Conservation (phyloP, 2,888 invertebrate species). For the Megamerina dolium region DNA sequence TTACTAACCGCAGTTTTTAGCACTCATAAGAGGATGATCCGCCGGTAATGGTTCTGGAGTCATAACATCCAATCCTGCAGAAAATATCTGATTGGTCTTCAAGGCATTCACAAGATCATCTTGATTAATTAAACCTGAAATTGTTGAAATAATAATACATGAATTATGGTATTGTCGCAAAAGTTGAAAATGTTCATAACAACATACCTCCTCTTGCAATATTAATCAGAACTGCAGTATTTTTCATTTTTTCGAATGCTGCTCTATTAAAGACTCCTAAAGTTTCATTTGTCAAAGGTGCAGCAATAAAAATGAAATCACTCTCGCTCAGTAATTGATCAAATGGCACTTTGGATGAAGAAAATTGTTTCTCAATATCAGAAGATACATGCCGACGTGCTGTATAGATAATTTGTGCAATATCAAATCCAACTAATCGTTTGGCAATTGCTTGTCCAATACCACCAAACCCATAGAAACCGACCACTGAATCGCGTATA, state of each 20-base stretch:
- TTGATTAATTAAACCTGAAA: slow-evolving; percentile 66
- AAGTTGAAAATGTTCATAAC: background rate
- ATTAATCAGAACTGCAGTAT: slow-evolving; percentile 65
- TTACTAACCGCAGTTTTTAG: slow-evolving; percentile 71
- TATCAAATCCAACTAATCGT: slow-evolving; percentile 67
- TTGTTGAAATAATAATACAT: background rate
- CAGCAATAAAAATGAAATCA: slow-evolving; percentile 65
- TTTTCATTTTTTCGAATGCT: slow-evolving; percentile 70
- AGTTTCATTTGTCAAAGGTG: slow-evolving; percentile 62
- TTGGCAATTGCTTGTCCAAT: slow-evolving; percentile 71
- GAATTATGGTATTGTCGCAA: background rate
- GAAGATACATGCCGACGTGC: slow-evolving; percentile 61
- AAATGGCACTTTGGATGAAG: slow-evolving; percentile 59
- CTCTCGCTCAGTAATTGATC: slow-evolving; percentile 61
- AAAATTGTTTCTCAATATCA: slow-evolving; percentile 42
- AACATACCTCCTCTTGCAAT: slow-evolving; percentile 58
- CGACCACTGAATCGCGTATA: slow-evolving; percentile 70
- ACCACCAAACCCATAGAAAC: slow-evolving; percentile 76
- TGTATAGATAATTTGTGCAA: slow-evolving; percentile 65
- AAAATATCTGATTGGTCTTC: slow-evolving; percentile 66
- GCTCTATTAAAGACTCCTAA: slow-evolving; percentile 60
- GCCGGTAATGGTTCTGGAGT: slow-evolving; percentile 83
- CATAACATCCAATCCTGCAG: slow-evolving; percentile 88
- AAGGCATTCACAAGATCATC: slow-evolving; percentile 74
- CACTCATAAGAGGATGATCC: slow-evolving; percentile 67